Percentiles rank a stretch among this genome's conserved stretches.
These are phyloP conservation scores for Odocoileus hemionus DNA, from an alignment of 2,113 vertebrate species.

Conservation along the genomic window DNA sequence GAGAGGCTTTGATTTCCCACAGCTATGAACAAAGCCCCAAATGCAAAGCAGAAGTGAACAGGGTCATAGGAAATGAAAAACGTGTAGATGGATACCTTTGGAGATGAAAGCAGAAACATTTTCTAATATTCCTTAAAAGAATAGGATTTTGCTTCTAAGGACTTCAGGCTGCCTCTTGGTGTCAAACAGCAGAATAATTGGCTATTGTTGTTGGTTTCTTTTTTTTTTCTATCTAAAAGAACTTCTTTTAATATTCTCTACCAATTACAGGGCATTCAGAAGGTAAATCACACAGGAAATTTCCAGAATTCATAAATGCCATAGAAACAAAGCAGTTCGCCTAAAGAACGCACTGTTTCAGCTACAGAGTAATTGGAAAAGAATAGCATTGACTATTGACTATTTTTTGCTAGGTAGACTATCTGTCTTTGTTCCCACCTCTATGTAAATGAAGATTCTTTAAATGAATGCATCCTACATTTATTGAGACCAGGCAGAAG, in stretches of 20 bases:
- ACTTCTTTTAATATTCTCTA: constrained; percentile 36
- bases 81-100: constrained; percentile 23
- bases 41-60: constrained; percentile 56
- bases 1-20: constrained; percentile 49
- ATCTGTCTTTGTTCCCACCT: constrained; percentile 13
- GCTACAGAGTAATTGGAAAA: constrained; percentile 5
- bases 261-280: constrained; percentile 42
- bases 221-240: neutral
- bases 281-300: constrained; percentile 47
- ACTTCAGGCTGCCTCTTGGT: constrained; percentile 20
- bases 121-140: constrained; percentile 48
- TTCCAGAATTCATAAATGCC: constrained; percentile 32
- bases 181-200: constrained; percentile 61
- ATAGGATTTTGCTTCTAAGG: constrained; percentile 45
- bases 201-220: constrained; percentile 30
- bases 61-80: constrained; percentile 47
- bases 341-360: constrained; percentile 36
- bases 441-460: constrained; percentile 40
- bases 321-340: constrained; percentile 7
- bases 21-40: constrained; percentile 49
- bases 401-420: neutral
- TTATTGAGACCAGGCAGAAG: constrained; percentile 36
- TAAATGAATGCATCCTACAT: neutral
- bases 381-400: neutral
- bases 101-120: constrained; percentile 57